These are phyloP conservation scores for Sphyrna mokarran DNA, from an alignment of 2,113 vertebrate genomes.

Conservation along the genomic window DNA sequence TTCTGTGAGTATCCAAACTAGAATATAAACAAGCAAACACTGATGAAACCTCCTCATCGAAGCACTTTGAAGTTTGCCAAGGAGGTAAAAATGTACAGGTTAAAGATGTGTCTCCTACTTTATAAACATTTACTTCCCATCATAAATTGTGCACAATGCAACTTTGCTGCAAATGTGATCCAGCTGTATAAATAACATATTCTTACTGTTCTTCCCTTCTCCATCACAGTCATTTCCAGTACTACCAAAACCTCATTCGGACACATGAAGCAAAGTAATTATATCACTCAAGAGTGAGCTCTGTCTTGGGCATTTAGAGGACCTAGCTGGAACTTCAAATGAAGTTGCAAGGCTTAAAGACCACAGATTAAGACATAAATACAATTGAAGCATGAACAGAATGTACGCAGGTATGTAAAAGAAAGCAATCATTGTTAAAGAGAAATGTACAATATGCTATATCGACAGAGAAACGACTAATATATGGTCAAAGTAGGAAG, in stretches of 20 bases:
- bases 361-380: neutral
- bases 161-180: slow-evolving; percentile 55
- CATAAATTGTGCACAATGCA: slow-evolving; percentile 65
- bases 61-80: slow-evolving; percentile 49
- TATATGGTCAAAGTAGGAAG: neutral
- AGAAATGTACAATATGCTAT: neutral
- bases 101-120: slow-evolving; percentile 64
- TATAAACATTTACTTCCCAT: slow-evolving; percentile 70
- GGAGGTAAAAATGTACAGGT: slow-evolving; percentile 57
- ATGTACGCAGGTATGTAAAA: neutral
- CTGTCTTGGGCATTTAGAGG: neutral
- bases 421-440: neutral
- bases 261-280: neutral
- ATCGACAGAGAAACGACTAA: neutral
- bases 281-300: neutral
- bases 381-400: neutral
- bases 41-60: slow-evolving; percentile 25
- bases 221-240: slow-evolving; percentile 50
- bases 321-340: neutral
- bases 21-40: neutral
- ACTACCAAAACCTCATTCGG: slow-evolving; percentile 51
- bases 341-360: neutral
- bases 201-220: slow-evolving; percentile 54
- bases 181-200: slow-evolving; percentile 81
- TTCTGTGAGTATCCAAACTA: neutral